Base-by-base conservation (phyloP, 2,888 invertebrate genomes). In the Teleogryllus oceanicus region DNA sequence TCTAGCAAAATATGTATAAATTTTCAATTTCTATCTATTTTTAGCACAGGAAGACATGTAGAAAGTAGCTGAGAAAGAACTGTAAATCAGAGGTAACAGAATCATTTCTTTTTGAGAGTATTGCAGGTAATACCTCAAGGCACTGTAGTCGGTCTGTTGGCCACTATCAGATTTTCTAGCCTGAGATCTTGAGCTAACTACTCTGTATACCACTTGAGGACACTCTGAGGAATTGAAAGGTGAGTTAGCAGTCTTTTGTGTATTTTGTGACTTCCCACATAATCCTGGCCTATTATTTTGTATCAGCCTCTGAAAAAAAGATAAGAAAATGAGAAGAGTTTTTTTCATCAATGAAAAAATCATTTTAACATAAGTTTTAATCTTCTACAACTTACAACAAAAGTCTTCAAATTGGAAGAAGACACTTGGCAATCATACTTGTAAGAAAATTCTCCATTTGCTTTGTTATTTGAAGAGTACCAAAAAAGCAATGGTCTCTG, bases 131-230 rank as follows among this genome's bases (percentile, higher is more conserved):
- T 62, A 85, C 84, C 88, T 88, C 85, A 88, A 89, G 78, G 88
- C 87, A 83, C 87, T 87, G 83, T 85, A 88, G 79, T 89, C 89
- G 2, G 89, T 89, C 84, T 89, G 89, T 83, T 89, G 89, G 18
- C 89, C 88, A 82, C 88, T 89, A 84, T 89, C 89, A 13, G 89
- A 87, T 83, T 90, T 90, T 84, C 85, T 85, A 76, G 85, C 83
- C 50, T 85, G 83, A 5, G 85, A 84, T 24, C 85, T 83, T 5
- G 85, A 84, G 49, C 84, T 84, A 74, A 85, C 84, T 50, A 85
- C 85, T 79, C 85, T 82, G 83, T 85, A 85, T 37, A 85, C 84
- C 20, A 85, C 84, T 62, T 81, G 81, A 5, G 81, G 81, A 50
- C 77, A 77, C 49, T 81, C 81, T 1, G 81, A 79, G 13, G 77